Evolutionary conservation across 2,888 invertebrate species (phyloP).

Genomic region (Rhamphomyia laevipes): DNA sequence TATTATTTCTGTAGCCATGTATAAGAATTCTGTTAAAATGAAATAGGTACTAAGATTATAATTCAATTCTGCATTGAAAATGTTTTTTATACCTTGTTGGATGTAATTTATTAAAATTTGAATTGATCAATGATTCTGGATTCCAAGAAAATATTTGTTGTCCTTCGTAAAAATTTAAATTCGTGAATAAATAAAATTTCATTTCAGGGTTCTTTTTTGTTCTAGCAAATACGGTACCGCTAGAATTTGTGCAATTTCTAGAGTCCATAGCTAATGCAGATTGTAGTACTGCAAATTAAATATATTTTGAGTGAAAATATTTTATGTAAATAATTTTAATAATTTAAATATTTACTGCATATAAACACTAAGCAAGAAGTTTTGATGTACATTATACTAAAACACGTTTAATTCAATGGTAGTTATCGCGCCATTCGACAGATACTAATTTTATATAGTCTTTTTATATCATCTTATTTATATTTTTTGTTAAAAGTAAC

Average conservation of each 20-base stretch:
- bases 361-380: too few relatives aligned
- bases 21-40: conserved; percentile 22
- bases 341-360: too few relatives aligned
- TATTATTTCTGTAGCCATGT: conserved; percentile 33
- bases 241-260: not conserved
- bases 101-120: not conserved
- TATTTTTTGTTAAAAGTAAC: too few relatives aligned
- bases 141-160: not conserved
- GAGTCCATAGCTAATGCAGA: not conserved
- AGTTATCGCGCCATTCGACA: too few relatives aligned
- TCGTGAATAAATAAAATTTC: not conserved
- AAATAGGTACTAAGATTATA: too few relatives aligned
- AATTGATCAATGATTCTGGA: not conserved
- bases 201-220: not conserved
- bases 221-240: too few relatives aligned
- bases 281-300: not conserved
- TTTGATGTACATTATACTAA: too few relatives aligned
- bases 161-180: not conserved
- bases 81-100: not conserved
- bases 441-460: too few relatives aligned
- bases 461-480: too few relatives aligned
- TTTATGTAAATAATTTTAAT: too few relatives aligned
- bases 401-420: too few relatives aligned
- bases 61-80: too few relatives aligned
- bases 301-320: not conserved